Evolutionary conservation across 1,140 invertebrate species (phyloP), one percentile per base, ranked within the genome.

Genomic region (Pogonomyrmex californicus): DNA sequence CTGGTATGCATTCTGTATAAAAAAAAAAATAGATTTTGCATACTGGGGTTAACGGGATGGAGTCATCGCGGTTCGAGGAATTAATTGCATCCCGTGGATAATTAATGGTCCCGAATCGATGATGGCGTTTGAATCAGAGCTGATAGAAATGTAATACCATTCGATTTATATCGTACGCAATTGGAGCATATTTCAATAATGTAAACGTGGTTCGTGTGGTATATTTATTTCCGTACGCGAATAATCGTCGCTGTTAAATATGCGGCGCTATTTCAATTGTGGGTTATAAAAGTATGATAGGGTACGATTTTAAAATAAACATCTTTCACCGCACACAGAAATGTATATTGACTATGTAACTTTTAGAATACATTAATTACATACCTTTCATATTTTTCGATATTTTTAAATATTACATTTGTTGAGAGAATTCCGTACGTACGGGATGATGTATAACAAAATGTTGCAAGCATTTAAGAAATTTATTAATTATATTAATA

Each of bases 181-280:
- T 60, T 60, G 68, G 68, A 60, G 54, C 33, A 75, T 73, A 83
- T 83, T 83, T 83, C 79, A 83, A 73, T 83, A 75, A 83, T 73
- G 79, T 60, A 73, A 82, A 71, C 51, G 78, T 44, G 51, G 54
- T 36, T 60, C 65, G 30, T 41, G 79, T 36, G 30, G 12, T 73
- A 82, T 73, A 83, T 83, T 83, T 75, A 62, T 73, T 83, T 75
- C 54, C 10, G 23, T 56, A 58, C 38, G 65, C 49, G 68, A 83
- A 73, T 75, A 73, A 70, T 23, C 62, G 38, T 82, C 38, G 41
- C 56, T 54, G 68, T 75, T 83, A 71, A 82, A 58, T 56, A 38
- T 23, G 14, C 12, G n/a, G 30, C 1, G 44, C 44, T 62, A 73
- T 75, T 75, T 38, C 54, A 60, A 60, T 75, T 47, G 30, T 7